phyloP scores from a whole-genome alignment of 2,888 invertebrate genomes.

The Rotaria sp. region DNA sequence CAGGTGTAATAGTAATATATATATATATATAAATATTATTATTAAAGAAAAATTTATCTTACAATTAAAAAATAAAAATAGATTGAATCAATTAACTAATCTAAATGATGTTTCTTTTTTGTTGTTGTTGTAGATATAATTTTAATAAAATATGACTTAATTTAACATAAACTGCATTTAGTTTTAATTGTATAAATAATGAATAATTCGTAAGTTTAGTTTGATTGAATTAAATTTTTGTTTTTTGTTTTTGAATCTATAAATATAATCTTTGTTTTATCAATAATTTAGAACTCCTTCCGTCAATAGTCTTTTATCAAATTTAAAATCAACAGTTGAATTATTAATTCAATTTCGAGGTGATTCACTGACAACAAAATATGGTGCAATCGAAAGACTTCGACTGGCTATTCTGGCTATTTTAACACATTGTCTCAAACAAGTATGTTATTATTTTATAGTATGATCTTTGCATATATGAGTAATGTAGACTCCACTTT shows the following conservation, averaged over 20 bases:
- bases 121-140: not conserved
- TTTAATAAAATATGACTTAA: not conserved
- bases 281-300: not conserved
- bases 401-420: not conserved
- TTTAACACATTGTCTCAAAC: not conserved
- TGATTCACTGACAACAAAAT: constrained; percentile 8
- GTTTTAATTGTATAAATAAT: not conserved
- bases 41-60: too few relatives aligned
- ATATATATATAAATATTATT: too few relatives aligned
- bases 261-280: not conserved
- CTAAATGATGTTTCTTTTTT: not conserved
- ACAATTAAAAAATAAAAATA: too few relatives aligned
- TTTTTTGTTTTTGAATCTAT: not conserved
- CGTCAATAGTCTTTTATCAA: not conserved
- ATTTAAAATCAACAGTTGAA: not conserved
- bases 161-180: not conserved
- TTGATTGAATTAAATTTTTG: not conserved
- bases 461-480: too few relatives aligned
- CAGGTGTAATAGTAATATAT: too few relatives aligned
- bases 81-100: too few relatives aligned
- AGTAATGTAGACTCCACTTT: too few relatives aligned
- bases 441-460: not conserved
- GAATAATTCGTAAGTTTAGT: not conserved
- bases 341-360: constrained; percentile 20
- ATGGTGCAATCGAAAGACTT: constrained; percentile 23